Evolutionary conservation across 2,797 vertebrate species (phyloP), one percentile per base, ranked within the genome.

Genomic region (Amblyraja radiata): DNA sequence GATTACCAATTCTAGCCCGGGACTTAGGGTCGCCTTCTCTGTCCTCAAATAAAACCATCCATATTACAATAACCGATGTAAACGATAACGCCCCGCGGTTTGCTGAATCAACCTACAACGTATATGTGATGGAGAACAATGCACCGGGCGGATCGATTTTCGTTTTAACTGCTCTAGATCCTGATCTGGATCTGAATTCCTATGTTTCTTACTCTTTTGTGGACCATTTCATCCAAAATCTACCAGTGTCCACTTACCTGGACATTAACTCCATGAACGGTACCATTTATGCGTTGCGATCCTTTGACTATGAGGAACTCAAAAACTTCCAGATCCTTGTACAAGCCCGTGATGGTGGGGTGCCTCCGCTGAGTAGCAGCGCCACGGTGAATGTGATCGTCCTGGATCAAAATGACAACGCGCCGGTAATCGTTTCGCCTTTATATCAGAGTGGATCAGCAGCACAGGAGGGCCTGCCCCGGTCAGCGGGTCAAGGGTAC

Each of bases 201-300:
- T 95, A 94, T 76, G 77, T 96, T 93, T 95, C 81, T 18, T 97
- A 95, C 65, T 94, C 94, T 5, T 68, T 96, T 61, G 93, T 96
- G 93, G 95, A 95, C 28, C 95, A 95, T 16, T 94, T 96, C 93
- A 78, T 95, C 21, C 94, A 96, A 46, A 95, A 96, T 93, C 94
- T 94, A 9, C 94, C 95, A 1, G 94, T 95, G 28, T 94, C 95
- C 46, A 94, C 96, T 92, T 95, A 96, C 93, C 95, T 97, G n/a
- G 94, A 95, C 58, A 95, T 96, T 91, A 96, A 96, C 94, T 95
- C 95, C 93, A 95, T 96, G 81, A 96, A 94, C 90, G 96, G 97
- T 93, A 23, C 54, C 54, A 28, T 61, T 58, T 84, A 84, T 25
- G 81, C 46, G 25, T 54, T 84, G 81, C 81, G 23, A 23, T 58